Evolutionary conservation across 2,888 invertebrate genomes (phyloP).

Genomic region (Argynnis bischoffii): DNA sequence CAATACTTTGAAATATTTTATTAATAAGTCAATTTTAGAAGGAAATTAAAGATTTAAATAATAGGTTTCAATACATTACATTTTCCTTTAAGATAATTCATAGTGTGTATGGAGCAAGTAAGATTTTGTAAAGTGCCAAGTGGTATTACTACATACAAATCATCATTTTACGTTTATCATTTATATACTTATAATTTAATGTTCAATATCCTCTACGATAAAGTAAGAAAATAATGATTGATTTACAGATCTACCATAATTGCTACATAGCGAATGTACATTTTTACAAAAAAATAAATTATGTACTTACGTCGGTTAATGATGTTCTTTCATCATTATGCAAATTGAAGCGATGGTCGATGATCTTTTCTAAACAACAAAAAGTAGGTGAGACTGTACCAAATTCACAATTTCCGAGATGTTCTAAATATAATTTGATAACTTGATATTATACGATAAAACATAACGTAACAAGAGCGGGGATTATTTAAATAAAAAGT

Average conservation of each 20-base stretch:
- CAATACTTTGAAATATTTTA: too few species aligned
- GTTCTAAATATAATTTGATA: slow-evolving; percentile 64
- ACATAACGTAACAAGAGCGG: slow-evolving; percentile 58
- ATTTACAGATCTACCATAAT: background rate
- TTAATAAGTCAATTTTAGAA: too few species aligned
- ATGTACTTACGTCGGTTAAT: slow-evolving; percentile 3
- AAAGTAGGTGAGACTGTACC: slow-evolving; percentile 8
- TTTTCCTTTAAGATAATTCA: too few species aligned
- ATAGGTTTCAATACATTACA: too few species aligned
- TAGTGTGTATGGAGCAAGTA: too few species aligned
- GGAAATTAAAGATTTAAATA: too few species aligned
- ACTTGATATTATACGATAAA: slow-evolving; percentile 66
- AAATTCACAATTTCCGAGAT: slow-evolving; percentile 33
- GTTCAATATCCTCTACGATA: too few species aligned
- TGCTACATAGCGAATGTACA: background rate
- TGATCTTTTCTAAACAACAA: slow-evolving; percentile 7
- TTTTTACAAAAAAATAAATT: slow-evolving; percentile 10
- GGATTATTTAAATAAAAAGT: slow-evolving; percentile 77
- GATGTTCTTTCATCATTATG: slow-evolving; percentile 13
- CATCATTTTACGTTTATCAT: too few species aligned
- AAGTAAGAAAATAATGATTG: too few species aligned
- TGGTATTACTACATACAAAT: too few species aligned
- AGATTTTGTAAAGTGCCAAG: too few species aligned
- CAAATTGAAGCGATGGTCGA: background rate
- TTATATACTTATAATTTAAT: too few species aligned